Percentiles rank a stretch among this genome's conserved stretches.
phyloP scores from a whole-genome alignment of 1,140 invertebrate species.

The Lutraria rhynchaena region DNA sequence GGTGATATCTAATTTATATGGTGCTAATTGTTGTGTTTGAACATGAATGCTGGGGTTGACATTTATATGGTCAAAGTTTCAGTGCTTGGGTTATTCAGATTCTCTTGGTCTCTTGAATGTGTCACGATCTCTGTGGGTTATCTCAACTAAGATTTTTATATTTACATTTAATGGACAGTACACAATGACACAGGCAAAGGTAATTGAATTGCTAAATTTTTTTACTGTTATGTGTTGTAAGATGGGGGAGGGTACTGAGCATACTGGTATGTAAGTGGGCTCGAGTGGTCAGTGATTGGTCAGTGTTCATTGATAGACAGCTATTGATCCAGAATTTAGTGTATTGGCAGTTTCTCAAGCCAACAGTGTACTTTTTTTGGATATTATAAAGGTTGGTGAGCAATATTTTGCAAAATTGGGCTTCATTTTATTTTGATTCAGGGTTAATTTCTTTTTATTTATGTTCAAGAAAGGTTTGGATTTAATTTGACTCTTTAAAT shows the following conservation, averaged over 20 bases:
- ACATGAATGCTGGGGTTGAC: constrained; percentile 17
- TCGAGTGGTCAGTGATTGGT: constrained; percentile 14
- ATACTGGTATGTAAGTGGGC: no score
- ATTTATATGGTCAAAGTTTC: not conserved
- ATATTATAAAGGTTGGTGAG: no score
- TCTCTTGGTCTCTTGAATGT: constrained; percentile 26
- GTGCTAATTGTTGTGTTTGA: constrained; percentile 36
- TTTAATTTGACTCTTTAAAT: no score
- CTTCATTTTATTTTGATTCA: no score
- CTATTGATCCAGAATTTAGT: no score
- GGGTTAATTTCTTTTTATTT: no score
- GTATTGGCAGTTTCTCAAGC: no score
- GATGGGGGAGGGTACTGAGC: not conserved
- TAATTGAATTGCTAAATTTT: constrained; percentile 1
- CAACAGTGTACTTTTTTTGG: no score
- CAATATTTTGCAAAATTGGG: no score
- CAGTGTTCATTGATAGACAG: not conserved
- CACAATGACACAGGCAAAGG: constrained; percentile 28
- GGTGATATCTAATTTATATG: constrained; percentile 44
- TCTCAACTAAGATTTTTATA: no score
- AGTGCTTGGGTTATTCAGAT: not conserved
- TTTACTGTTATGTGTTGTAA: constrained; percentile 23
- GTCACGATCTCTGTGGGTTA: constrained; percentile 12
- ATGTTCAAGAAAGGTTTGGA: no score
- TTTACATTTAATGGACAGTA: constrained; percentile 2